A percentile compares a stretch with the other conserved stretches of the same genome.
Conservation (phyloP, 2,888 invertebrate species). For the Andrena chrysosceles region DNA sequence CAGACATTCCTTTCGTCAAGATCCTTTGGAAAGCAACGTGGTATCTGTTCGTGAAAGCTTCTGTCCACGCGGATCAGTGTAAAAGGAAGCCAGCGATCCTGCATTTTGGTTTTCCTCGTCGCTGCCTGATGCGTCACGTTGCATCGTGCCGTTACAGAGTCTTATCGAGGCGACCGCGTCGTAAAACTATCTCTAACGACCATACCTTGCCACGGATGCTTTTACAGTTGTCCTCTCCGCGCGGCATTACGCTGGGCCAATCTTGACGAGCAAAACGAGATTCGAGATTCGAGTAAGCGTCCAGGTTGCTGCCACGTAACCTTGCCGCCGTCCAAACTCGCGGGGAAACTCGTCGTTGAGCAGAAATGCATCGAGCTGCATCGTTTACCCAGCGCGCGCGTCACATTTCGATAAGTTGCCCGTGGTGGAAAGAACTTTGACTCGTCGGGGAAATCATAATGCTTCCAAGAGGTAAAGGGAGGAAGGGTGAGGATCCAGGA, state of each 20-base stretch:
- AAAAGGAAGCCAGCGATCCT: conserved; percentile 15
- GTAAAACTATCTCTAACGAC: conserved; percentile 68
- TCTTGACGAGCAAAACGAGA: conserved; percentile 28
- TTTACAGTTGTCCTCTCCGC: conserved; percentile 50
- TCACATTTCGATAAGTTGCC: conserved; percentile 39
- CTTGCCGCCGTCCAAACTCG: conserved; percentile 4
- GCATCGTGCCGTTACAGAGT: conserved; percentile 49
- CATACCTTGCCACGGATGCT: conserved; percentile 53
- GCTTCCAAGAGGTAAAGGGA: neutral
- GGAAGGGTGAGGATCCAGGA: neutral
- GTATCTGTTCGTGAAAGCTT: neutral
- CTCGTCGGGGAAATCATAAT: conserved; percentile 31
- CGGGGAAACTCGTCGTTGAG: neutral
- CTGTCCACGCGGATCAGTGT: conserved; percentile 3
- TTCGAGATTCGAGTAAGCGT: conserved; percentile 17
- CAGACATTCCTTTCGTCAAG: neutral
- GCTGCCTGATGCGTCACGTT: conserved; percentile 19
- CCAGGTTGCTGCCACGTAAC: neutral
- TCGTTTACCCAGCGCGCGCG: conserved; percentile 1
- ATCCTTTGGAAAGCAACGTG: neutral
- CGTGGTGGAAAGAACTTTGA: conserved; percentile 20
- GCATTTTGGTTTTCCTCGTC: conserved; percentile 24
- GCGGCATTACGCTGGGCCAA: conserved; percentile 52
- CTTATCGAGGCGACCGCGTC: conserved; percentile 58
- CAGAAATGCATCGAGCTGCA: neutral